Base-by-base conservation (phyloP, 2,888 invertebrate genomes). In the Antheraea yamamai region DNA sequence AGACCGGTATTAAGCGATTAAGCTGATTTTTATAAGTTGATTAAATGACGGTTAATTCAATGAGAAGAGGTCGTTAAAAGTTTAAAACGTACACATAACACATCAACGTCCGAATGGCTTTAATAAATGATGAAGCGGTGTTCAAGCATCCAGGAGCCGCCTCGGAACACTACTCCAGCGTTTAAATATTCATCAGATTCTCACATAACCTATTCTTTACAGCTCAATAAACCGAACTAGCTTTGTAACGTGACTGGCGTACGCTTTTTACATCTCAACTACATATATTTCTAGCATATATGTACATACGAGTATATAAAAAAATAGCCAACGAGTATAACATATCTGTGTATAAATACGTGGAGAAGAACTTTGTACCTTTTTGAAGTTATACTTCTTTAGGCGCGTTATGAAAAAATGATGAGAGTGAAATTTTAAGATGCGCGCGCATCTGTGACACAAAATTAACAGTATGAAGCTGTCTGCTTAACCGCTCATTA, bases 111-210 rank as follows among this genome's bases (percentile, higher is more conserved):
- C 70, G 39, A 70, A 39, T 10, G 18, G n/a, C 2, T n/a, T 70
- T 70, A 70, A 70, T 70, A 70, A 70, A 35, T 70, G n/a, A 70
- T 70, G 70, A 70, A 70, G n/a, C 70, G 70, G n/a, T 70, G 39
- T 70, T 39, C 39, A 7, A 14, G 70, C 39, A 39, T 70, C 39
- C n/a, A n/a, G 39, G 20, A 70, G 10, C 70, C 23, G 39, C 2
- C 70, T 70, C 70, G 39, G 70, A 39, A n/a, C 39, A 70, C 70
- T 39, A 2, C 70, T 70, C 39, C 39, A 20, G 7, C n/a, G 39
- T 7, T 70, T 70, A 70, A 70, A 70, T 70, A 70, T 70, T 70
- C 70, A 70, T n/a, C 39, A 39, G 20, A 12, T 70, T 39, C 70
- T n/a, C 70, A 70, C 70, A 70, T 39, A 66, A 66, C 64, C 64